A percentile compares a stretch with the other conserved stretches of the same genome.
Evolutionary conservation across 2,797 vertebrate genomes (phyloP).

Genomic region (Sibirionetta formosa): DNA sequence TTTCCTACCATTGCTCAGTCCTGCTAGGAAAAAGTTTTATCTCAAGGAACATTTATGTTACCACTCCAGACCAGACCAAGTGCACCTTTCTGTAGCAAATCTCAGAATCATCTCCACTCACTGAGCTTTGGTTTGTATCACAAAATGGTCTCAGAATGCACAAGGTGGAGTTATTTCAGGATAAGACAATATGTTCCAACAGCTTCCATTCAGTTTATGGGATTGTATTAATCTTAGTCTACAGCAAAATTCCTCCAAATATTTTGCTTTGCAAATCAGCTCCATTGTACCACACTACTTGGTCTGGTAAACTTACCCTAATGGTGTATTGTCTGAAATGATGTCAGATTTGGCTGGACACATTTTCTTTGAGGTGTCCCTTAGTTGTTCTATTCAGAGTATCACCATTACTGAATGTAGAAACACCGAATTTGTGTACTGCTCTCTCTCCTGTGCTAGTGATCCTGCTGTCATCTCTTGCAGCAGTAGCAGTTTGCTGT

Average conservation of each 20-base stretch:
- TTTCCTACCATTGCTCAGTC: not conserved
- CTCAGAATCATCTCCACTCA: not conserved
- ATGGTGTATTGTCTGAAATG: not conserved
- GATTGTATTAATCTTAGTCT: too few species aligned
- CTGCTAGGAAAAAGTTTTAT: not conserved
- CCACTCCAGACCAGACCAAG: not conserved
- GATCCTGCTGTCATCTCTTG: not conserved
- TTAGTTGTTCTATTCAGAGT: not conserved
- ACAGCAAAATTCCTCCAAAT: not conserved
- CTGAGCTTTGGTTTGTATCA: not conserved
- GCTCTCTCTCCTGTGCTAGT: not conserved
- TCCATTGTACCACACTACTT: not conserved
- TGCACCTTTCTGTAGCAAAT: not conserved
- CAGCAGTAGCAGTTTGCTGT: not conserved
- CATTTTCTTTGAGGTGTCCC: not conserved
- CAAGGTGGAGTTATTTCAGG: not conserved
- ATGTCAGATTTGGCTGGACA: not conserved
- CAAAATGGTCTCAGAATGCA: not conserved
- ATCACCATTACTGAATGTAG: not conserved
- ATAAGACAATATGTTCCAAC: not conserved
- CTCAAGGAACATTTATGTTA: not conserved
- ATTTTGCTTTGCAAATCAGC: not conserved
- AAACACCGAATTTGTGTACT: not conserved
- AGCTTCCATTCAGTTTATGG: not conserved
- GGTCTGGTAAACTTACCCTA: not conserved